Percentiles rank a stretch among this genome's conserved stretches.
Conservation (phyloP, 2,888 invertebrate species). For the Flabesymbios commensalis region DNA sequence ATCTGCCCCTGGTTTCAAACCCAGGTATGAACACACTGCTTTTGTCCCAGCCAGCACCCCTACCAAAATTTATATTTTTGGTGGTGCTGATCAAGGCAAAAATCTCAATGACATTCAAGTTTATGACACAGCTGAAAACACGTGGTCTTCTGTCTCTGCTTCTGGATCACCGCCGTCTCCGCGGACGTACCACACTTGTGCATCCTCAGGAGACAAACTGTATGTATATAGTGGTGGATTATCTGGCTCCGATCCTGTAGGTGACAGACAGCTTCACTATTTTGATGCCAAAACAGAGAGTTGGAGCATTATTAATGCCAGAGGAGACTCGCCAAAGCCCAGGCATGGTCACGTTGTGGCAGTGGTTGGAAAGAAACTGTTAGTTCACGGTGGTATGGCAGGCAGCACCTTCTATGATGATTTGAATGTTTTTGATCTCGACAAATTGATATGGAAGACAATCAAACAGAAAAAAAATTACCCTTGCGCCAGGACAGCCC, state of each 20-base stretch:
- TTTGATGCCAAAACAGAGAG: slow-evolving; percentile 43
- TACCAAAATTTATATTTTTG: slow-evolving; percentile 54
- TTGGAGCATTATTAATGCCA: slow-evolving; percentile 49
- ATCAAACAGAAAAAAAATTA: slow-evolving; percentile 46
- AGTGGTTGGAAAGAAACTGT: slow-evolving; percentile 47
- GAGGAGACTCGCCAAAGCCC: slow-evolving; percentile 56
- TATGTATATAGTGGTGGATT: slow-evolving; percentile 59
- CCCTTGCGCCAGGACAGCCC: slow-evolving; percentile 57
- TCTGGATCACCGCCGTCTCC: slow-evolving; percentile 44
- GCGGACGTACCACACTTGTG: slow-evolving; percentile 52
- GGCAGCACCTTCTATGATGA: slow-evolving; percentile 58
- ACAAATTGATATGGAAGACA: slow-evolving; percentile 46
- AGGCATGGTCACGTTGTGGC: slow-evolving; percentile 59
- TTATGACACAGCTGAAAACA: slow-evolving; percentile 43
- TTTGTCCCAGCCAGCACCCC: slow-evolving; percentile 44
- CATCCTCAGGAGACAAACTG: slow-evolving; percentile 47
- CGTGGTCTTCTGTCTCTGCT: slow-evolving; percentile 40
- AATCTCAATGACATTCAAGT: slow-evolving; percentile 57
- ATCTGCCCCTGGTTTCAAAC: slow-evolving; percentile 42
- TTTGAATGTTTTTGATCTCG: slow-evolving; percentile 54
- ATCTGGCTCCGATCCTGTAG: slow-evolving; percentile 53
- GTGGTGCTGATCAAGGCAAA: slow-evolving; percentile 56
- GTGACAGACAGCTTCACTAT: slow-evolving; percentile 54
- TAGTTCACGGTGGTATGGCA: slow-evolving; percentile 57
- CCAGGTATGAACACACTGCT: slow-evolving; percentile 59